These are phyloP conservation scores for Sycophila texana DNA, from an alignment of 2,888 invertebrate species.

Conservation along the genomic window DNA sequence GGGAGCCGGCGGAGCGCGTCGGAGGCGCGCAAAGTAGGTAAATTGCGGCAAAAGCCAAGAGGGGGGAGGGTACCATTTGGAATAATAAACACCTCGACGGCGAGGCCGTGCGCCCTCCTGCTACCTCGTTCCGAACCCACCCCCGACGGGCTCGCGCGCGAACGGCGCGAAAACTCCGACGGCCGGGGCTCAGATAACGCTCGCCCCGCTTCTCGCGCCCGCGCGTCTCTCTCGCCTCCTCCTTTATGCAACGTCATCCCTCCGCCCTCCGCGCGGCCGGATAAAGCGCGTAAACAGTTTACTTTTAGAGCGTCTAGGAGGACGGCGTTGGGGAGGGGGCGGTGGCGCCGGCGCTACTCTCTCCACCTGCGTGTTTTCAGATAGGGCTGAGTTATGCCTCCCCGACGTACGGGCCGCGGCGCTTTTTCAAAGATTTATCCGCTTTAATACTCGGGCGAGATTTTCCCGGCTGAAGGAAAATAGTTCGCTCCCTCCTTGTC, in stretches of 20 bases:
- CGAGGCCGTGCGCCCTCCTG: not conserved
- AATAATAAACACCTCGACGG: slow-evolving; percentile 38
- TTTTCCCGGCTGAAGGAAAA: slow-evolving; percentile 20
- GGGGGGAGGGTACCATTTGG: slow-evolving; percentile 2
- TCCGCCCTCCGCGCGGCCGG: not conserved
- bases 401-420: slow-evolving; percentile 59
- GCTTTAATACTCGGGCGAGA: slow-evolving; percentile 59
- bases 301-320: slow-evolving; percentile 64
- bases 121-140: not conserved
- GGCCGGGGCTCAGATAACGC: not conserved
- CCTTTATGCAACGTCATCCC: slow-evolving; percentile 15
- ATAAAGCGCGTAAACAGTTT: slow-evolving; percentile 67
- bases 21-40: slow-evolving; percentile 33
- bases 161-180: not conserved
- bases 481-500: slow-evolving; percentile 19
- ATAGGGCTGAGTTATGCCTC: slow-evolving; percentile 73
- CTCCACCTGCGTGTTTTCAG: slow-evolving; percentile 72
- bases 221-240: not conserved
- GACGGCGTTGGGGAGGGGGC: not conserved
- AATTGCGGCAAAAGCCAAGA: slow-evolving; percentile 34
- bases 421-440: slow-evolving; percentile 73
- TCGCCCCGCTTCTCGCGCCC: not conserved
- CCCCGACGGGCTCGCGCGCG: not conserved
- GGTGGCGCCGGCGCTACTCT: slow-evolving; percentile 36
- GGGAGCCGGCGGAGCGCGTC: not conserved